Evolutionary conservation across 2,113 vertebrate genomes (phyloP), one percentile per base, ranked within the genome.

Genomic region (Haemorhous mexicanus): DNA sequence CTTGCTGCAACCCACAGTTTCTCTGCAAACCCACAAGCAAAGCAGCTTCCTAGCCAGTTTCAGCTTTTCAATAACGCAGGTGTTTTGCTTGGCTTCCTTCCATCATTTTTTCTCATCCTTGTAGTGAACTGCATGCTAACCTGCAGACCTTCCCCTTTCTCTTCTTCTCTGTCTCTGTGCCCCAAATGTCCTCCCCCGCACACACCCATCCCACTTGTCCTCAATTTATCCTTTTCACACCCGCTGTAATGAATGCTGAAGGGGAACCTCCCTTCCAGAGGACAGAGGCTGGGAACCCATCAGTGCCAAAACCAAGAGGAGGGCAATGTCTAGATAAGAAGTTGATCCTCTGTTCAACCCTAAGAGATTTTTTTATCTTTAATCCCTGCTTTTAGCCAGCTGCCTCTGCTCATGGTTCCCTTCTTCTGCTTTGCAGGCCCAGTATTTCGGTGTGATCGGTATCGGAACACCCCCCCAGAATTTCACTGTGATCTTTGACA

Each of bases 401-500:
- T 64, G 5, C 26, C 11, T 67, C 23, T 10, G 26, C 32, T 79
- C 46, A 95, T 18, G 67, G 16, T 13, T 64, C 5, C n/a, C 7
- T 47, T 59, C 5, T 86, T 35, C 18, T 44, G 33, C 41, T 72
- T 44, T 61, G 23, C 96, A 99, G 99, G 99, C 99, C 24, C 99
- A 99, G 97, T 99, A 99, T 97, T 99, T 98, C 0, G 99, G 99
- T 0, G 97, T 97, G 92, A 99, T 99, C 0, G 87, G 98, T 63
- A 98, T 99, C 0, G 99, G 99, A 2, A 99, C 98, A 0, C 99
- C 99, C 0, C 97, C 98, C 0, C 99, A 99, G 97, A 88, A 66
- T 64, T 99, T 99, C 97, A 99, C 98, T 0, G 99, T 99, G 35
- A 98, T 99, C 94, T 99, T 99, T 3, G 99, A 99, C 97, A 99